Evolutionary conservation across 2,797 vertebrate genomes (phyloP), one percentile per base, ranked within the genome.

Genomic region (Tiaroga cobitis): DNA sequence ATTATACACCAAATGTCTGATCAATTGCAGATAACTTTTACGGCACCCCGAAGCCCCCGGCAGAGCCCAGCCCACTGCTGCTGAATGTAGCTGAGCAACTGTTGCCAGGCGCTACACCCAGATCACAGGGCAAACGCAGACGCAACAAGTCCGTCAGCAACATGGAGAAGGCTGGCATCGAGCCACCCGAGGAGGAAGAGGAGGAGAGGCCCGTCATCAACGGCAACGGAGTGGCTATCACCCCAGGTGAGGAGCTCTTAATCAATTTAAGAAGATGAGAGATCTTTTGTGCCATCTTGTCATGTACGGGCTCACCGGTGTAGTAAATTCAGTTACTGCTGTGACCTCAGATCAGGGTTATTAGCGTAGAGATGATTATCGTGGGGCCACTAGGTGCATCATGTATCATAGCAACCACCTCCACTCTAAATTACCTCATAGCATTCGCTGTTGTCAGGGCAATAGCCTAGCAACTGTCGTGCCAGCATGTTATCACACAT

Each of bases 141-240:
- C 96, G 98, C 87, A 99, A 99, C 95, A 99, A 99, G 90, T 99
- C 98, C 29, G 97, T 99, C 92, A 99, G 97, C 95, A 97, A 98
- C 94, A 99, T 99, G 98, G 98, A 99, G 91, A 99, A 98, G 92
- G 96, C 97, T 65, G 96, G 97, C 91, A 94, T 98, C 89, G 98
- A 98, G 89, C 97, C 98, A 43, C 97, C 97, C 0, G 97, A 98
- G 92, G 98, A 99, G 77, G 98, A 99, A 73, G 96, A 97, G 90
- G 98, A 99, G 90, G 97, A 99, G 93, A 97, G 95, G 89, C 95
- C 96, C 84, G 93, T 97, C 59, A 94, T 99, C 94, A 99, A 98
- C 26, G 98, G 98, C 92, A 98, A 98, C 85, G 96, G 97, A 0
- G 92, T 95, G 16, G 94, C 95, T 41, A 93, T 97, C 91, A 98